Conservation (phyloP, 2,113 vertebrate genomes). For the Sclerurus mexicanus region DNA sequence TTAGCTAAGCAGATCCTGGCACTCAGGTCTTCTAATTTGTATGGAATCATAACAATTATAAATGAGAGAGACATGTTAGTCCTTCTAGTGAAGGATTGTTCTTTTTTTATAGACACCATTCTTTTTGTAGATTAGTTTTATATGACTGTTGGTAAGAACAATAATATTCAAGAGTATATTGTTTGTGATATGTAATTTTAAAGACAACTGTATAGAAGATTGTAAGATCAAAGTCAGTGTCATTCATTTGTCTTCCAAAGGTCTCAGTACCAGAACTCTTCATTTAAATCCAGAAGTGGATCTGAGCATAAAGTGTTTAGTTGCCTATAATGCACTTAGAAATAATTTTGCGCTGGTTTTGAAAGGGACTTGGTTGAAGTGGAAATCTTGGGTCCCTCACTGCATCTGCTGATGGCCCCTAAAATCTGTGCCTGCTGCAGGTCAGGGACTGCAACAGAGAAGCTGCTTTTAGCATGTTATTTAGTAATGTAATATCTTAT, state of each 20-base stretch:
- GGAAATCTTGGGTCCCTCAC: neutral
- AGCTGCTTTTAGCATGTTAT: conserved; percentile 29
- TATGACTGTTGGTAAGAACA: neutral
- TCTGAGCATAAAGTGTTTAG: neutral
- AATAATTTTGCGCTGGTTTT: neutral
- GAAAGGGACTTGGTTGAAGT: neutral
- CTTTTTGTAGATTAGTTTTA: neutral
- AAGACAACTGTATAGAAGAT: neutral
- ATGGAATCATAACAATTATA: neutral
- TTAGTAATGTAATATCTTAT: conserved; percentile 58
- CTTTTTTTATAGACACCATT: neutral
- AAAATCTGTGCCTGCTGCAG: neutral
- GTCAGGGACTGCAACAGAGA: neutral
- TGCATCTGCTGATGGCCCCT: neutral
- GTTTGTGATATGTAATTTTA: neutral
- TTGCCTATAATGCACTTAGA: neutral
- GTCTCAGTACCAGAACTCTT: neutral
- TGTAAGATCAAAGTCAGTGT: neutral
- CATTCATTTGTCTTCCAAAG: neutral
- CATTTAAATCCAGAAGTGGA: neutral
- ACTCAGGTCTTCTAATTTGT: conserved; percentile 41
- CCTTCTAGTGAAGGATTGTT: neutral
- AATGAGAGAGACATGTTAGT: neutral
- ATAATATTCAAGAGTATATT: neutral
- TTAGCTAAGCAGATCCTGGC: neutral